These are phyloP conservation scores for Oreochromis spilurus DNA, from an alignment of 2,113 vertebrate species.

Conservation along the genomic window DNA sequence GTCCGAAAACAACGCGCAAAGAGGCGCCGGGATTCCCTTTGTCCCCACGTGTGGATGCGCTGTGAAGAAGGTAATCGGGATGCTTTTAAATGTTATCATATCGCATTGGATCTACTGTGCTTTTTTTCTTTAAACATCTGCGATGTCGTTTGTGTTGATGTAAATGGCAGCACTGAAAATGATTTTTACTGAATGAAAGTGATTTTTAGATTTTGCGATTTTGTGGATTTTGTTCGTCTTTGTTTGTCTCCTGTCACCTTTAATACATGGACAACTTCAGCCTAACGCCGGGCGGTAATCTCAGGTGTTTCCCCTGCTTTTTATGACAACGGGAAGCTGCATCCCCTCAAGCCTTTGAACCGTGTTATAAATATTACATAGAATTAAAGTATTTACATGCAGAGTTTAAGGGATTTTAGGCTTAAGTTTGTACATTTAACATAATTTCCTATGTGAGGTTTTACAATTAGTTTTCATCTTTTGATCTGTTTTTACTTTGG, in stretches of 20 bases:
- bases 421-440: neutral
- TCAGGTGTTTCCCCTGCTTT: neutral
- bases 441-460: neutral
- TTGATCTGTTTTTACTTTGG: neutral
- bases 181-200: neutral
- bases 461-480: neutral
- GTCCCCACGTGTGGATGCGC: slow-evolving; percentile 60
- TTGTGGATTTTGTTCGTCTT: neutral
- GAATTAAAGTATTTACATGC: neutral
- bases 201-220: neutral
- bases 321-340: neutral
- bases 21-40: slow-evolving; percentile 61
- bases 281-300: neutral
- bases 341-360: neutral
- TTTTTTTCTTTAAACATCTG: neutral
- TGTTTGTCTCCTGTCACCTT: neutral
- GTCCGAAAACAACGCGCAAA: neutral
- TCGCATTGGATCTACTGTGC: neutral
- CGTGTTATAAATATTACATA: neutral
- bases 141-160: neutral
- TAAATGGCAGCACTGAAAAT: neutral
- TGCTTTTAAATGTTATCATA: neutral
- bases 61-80: slow-evolving; percentile 5
- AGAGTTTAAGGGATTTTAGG: neutral
- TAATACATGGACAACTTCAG: neutral